Percentiles rank a stretch among this genome's conserved stretches.
Conservation (phyloP, 2,888 invertebrate genomes). For the Globia sparganii region DNA sequence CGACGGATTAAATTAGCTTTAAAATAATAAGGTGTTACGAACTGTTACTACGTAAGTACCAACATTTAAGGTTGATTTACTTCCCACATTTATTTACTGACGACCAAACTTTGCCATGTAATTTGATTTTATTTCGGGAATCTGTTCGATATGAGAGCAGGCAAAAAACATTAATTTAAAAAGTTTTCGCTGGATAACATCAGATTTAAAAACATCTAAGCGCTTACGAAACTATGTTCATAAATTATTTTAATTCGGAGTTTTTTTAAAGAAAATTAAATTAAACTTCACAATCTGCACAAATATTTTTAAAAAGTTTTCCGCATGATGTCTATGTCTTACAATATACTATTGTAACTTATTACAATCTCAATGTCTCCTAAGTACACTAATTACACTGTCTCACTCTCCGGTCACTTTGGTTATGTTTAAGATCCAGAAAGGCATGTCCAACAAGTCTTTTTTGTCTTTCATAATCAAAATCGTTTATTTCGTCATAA, state of each 20-base stretch:
- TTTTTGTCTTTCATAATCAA: background rate
- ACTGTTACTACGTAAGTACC: background rate
- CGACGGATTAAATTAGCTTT: constrained; percentile 61
- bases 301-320: background rate
- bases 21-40: constrained; percentile 46
- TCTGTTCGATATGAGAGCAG: background rate
- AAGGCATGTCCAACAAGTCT: background rate
- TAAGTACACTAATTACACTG: background rate
- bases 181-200: constrained; percentile 9
- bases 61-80: constrained; percentile 25
- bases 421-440: background rate
- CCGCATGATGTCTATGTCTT: background rate
- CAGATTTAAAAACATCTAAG: constrained; percentile 1
- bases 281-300: background rate
- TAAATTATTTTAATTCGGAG: constrained; percentile 6
- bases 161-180: constrained; percentile 3
- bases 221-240: constrained; percentile 3
- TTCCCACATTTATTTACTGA: background rate
- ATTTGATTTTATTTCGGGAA: constrained; percentile 12
- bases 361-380: background rate
- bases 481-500: background rate
- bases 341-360: no score
- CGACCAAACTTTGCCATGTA: background rate
- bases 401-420: background rate
- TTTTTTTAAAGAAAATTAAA: no score